Evolutionary conservation across 2,797 vertebrate species (phyloP).

Genomic region (Epinephelus coioides): DNA sequence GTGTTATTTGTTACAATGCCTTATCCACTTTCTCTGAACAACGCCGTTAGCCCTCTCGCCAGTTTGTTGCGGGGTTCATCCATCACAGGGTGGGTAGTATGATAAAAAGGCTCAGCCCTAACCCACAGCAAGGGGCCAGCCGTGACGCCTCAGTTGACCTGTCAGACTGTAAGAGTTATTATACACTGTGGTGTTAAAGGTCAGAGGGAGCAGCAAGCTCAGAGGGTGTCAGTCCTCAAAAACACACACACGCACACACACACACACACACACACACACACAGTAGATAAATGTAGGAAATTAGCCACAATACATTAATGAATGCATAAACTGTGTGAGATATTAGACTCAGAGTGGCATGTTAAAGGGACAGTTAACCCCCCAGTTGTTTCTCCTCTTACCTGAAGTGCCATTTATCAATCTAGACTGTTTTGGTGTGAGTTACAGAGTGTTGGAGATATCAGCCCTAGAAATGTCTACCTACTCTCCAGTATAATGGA

Average conservation of each 20-base stretch:
- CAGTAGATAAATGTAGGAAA: conserved; percentile 47
- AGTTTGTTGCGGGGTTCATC: conserved; percentile 82
- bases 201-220: conserved; percentile 77
- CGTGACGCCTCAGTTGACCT: conserved; percentile 95
- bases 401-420: too few relatives aligned
- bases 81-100: conserved; percentile 90
- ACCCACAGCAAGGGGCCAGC: conserved; percentile 93
- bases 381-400: too few relatives aligned
- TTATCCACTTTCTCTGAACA: conserved; percentile 66
- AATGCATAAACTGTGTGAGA: conserved; percentile 14
- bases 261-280: conserved; percentile 45
- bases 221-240: conserved; percentile 77
- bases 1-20: conserved; percentile 70
- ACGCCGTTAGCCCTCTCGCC: conserved; percentile 60
- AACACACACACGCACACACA: conserved; percentile 56
- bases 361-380: too few relatives aligned
- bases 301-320: conserved; percentile 32
- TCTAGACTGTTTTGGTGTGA: too few relatives aligned
- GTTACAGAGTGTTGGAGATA: too few relatives aligned
- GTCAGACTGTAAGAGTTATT: conserved; percentile 97
- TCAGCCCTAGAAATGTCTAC: too few relatives aligned
- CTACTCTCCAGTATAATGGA: too few relatives aligned
- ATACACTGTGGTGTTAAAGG: conserved; percentile 85
- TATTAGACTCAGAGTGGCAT: too few relatives aligned
- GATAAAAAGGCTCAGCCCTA: conserved; percentile 94